These are phyloP conservation scores for Clanis bilineata DNA, from an alignment of 2,888 invertebrate species.

Conservation along the genomic window DNA sequence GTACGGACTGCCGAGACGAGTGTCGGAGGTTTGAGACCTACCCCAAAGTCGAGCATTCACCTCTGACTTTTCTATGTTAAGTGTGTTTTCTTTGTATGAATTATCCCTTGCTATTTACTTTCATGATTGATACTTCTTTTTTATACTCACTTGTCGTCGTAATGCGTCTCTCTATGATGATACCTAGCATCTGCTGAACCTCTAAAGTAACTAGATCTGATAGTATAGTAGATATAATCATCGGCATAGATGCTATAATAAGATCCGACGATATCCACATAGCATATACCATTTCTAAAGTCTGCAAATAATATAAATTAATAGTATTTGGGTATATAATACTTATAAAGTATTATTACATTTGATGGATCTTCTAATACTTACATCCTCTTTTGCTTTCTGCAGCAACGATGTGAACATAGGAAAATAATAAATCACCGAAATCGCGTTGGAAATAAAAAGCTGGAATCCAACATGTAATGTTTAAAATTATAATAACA, in stretches of 20 bases:
- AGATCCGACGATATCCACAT: neutral
- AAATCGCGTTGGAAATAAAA: neutral
- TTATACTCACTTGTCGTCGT: neutral
- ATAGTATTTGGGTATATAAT: neutral
- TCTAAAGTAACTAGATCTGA: neutral
- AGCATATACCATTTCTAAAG: neutral
- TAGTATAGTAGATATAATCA: neutral
- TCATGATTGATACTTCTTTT: neutral
- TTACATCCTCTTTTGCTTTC: no score
- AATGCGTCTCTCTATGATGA: neutral
- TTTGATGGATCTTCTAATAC: no score
- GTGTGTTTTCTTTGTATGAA: no score
- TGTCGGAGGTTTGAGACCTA: no score
- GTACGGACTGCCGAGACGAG: no score
- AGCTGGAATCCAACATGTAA: neutral
- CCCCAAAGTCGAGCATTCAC: no score
- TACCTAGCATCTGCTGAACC: neutral
- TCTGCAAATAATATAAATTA: no score
- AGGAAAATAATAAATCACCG: neutral
- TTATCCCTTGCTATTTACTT: no score
- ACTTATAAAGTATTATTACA: no score
- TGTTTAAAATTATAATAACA: no score
- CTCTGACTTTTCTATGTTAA: no score
- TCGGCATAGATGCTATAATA: neutral
- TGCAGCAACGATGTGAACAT: no score